Evolutionary conservation across 2,113 vertebrate species (phyloP).

Genomic region (Gallinago jamesoni): DNA sequence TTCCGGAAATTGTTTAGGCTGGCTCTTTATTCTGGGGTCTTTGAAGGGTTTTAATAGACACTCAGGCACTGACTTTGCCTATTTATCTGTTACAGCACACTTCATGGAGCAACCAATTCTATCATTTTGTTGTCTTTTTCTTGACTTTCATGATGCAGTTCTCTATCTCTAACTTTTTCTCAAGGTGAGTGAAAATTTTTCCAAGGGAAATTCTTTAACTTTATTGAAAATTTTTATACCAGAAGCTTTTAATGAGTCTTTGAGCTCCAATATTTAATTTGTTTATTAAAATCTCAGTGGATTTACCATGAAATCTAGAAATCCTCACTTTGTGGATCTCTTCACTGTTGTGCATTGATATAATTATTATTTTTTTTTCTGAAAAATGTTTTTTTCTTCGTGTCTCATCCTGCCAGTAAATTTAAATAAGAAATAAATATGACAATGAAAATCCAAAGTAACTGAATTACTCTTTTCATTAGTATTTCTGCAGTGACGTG

Average conservation of each 20-base stretch:
- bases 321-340: not conserved
- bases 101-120: not conserved
- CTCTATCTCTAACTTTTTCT: not conserved
- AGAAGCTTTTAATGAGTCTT: not conserved
- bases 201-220: not conserved
- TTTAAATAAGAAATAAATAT: not conserved
- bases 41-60: not conserved
- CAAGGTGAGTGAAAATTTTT: not conserved
- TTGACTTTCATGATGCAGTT: not conserved
- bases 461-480: not conserved
- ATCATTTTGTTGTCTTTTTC: not conserved
- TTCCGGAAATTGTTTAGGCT: constrained; percentile 8
- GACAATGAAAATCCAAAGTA: not conserved
- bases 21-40: not conserved
- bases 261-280: not conserved
- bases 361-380: not conserved
- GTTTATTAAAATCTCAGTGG: not conserved
- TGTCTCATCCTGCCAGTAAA: not conserved
- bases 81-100: not conserved
- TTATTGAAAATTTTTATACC: not conserved
- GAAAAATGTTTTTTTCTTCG: not conserved
- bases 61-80: not conserved
- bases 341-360: not conserved
- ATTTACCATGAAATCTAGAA: not conserved
- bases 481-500: not conserved